Percentiles rank a stretch among this genome's conserved stretches.
Evolutionary conservation across 2,797 vertebrate species (phyloP).

Genomic region (Chiroxiphia lanceolata): DNA sequence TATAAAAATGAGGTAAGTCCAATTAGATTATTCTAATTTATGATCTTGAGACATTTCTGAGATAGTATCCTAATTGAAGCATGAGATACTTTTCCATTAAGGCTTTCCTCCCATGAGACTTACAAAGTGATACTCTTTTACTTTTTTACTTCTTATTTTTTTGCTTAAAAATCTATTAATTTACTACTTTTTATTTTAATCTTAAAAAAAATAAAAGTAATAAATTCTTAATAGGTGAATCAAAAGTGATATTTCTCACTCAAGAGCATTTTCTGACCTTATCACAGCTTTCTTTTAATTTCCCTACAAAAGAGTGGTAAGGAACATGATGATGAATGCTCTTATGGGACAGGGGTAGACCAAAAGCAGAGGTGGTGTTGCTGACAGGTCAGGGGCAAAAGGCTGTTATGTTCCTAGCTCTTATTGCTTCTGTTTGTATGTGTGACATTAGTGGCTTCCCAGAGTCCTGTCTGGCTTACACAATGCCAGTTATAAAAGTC

Average conservation of each 20-base stretch:
- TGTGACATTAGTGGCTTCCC: background rate
- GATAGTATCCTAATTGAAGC: constrained; percentile 2
- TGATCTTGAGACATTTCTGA: constrained; percentile 13
- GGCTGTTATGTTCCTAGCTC: background rate
- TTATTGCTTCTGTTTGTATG: background rate
- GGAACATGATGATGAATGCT: background rate
- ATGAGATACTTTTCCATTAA: constrained; percentile 12
- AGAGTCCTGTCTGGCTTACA: background rate
- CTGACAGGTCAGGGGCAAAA: background rate
- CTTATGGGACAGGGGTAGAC: background rate
- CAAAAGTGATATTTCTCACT: background rate
- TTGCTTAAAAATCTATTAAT: background rate
- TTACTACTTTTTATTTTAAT: background rate
- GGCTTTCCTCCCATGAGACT: background rate
- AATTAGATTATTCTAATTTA: constrained; percentile 18
- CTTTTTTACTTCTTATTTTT: background rate
- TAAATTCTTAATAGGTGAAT: background rate
- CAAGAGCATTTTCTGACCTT: background rate
- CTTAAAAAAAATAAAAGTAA: background rate
- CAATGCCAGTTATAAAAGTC: background rate
- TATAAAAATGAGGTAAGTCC: background rate
- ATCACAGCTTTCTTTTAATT: background rate
- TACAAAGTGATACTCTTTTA: background rate
- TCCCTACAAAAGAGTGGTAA: background rate
- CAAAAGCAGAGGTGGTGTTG: background rate